Evolutionary conservation across 2,113 vertebrate genomes (phyloP).

Genomic region (Chascanopsetta lugubris): DNA sequence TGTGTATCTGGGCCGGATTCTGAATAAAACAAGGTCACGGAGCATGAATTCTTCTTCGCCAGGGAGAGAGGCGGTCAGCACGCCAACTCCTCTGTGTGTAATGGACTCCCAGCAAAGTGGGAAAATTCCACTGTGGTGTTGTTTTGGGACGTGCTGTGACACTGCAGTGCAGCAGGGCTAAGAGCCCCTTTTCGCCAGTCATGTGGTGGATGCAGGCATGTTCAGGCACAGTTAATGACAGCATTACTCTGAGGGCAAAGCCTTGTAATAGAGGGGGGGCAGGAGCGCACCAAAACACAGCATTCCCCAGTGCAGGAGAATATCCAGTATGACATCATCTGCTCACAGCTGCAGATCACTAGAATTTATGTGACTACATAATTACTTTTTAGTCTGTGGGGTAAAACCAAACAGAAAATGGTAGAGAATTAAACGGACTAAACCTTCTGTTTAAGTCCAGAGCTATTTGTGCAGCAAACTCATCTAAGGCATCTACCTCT

Average conservation of each 20-base stretch:
- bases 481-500: no score
- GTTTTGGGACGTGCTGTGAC: conserved; percentile 36
- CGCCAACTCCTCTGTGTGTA: conserved; percentile 48
- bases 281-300: conserved; percentile 26
- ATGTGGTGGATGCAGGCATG: conserved; percentile 50
- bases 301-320: conserved; percentile 17
- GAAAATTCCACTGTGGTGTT: conserved; percentile 62
- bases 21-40: conserved; percentile 43
- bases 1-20: conserved; percentile 18
- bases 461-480: not conserved
- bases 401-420: conserved; percentile 1
- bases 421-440: conserved; percentile 4
- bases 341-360: not conserved
- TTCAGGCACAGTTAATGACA: conserved; percentile 59
- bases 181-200: conserved; percentile 32
- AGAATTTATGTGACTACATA: conserved; percentile 14
- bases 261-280: conserved; percentile 26
- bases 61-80: conserved; percentile 31
- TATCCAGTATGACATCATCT: not conserved
- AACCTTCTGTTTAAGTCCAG: not conserved
- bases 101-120: conserved; percentile 49
- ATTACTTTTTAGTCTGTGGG: not conserved
- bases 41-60: conserved; percentile 24
- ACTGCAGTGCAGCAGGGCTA: conserved; percentile 8
- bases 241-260: conserved; percentile 42